Base-by-base conservation (phyloP, 2,797 vertebrate genomes). In the Gymnothorax javanicus region DNA sequence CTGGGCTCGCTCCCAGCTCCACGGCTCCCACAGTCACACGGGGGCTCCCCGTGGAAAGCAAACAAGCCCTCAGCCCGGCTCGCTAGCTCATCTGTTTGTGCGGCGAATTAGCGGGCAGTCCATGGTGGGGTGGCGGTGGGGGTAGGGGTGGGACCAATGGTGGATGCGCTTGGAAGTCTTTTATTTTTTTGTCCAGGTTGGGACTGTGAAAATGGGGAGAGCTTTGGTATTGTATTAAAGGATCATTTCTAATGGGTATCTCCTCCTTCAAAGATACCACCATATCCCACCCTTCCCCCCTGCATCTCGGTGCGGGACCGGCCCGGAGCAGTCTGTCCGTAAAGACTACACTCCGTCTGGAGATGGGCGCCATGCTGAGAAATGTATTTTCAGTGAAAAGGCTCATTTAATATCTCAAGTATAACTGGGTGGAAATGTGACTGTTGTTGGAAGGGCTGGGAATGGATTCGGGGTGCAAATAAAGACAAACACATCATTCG, bases 41-140 rank as follows among this genome's bases (percentile, higher is more conserved):
- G 94, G 94, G 92, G 94, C 95, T 95, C 94, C 95, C 94, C 95
- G 93, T 88, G 85, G 92, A 97, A 93, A 96, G 95, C 94, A 97
- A 97, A 97, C 96, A 96, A 88, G 92, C 94, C 96, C 94, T 94
- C 67, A 79, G 93, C 93, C 95, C 94, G 94, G 94, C 94, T 96
- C 93, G 93, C 94, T 94, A 94, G 94, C 95, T 97, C 96, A 96
- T 96, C 96, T 97, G 95, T 97, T 97, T 97, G 95, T 94, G 95
- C 94, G 96, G 95, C 97, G 96, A 97, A 96, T 97, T 97, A 96
- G 96, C 95, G 94, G 94, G 94, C 95, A 94, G 94, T 94, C 91
- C 91, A 94, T 91, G 91, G 90, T 94, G 92, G 95, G 90, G 89
- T 84, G 86, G 86, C 90, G 86, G 89, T 87, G 90, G 86, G 91